phyloP scores from a whole-genome alignment of 2,888 invertebrate genomes.

The Melieria omissa region DNA sequence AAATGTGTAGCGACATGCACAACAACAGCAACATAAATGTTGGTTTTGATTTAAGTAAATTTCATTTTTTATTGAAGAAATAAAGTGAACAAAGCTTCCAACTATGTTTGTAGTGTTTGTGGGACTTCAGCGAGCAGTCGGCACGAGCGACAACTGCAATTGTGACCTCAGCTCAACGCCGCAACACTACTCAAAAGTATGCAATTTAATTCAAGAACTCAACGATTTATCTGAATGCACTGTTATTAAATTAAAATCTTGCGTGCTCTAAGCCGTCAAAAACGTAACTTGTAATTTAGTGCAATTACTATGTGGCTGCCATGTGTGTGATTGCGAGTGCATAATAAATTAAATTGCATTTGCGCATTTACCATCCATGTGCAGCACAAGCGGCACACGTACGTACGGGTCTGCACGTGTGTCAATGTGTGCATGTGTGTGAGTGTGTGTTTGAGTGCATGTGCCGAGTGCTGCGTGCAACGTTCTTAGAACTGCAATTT shows the following conservation, averaged over 20 bases:
- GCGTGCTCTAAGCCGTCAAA: conserved; percentile 47
- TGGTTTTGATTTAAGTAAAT: no score
- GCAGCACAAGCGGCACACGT: neutral
- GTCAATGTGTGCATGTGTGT: neutral
- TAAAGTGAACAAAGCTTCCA: no score
- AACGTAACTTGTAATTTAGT: conserved; percentile 45
- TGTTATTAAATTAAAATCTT: conserved; percentile 44
- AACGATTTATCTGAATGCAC: conserved; percentile 42
- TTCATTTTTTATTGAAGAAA: no score
- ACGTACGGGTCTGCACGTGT: neutral
- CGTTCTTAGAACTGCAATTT: conserved; percentile 1
- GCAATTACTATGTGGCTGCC: conserved; percentile 38
- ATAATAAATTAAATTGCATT: conserved; percentile 33
- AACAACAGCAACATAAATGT: neutral
- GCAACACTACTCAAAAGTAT: conserved; percentile 18
- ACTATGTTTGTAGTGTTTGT: no score
- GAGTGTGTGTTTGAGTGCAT: no score
- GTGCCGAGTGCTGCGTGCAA: no score
- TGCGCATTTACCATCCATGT: conserved; percentile 18
- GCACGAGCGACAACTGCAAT: no score
- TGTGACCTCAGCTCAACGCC: conserved; percentile 6
- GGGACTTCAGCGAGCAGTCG: no score
- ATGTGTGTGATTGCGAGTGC: conserved; percentile 19
- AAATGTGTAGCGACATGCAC: neutral
- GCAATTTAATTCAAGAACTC: conserved; percentile 41